Evolutionary conservation across 2,888 invertebrate species (phyloP).

Genomic region (Tachina fera): DNA sequence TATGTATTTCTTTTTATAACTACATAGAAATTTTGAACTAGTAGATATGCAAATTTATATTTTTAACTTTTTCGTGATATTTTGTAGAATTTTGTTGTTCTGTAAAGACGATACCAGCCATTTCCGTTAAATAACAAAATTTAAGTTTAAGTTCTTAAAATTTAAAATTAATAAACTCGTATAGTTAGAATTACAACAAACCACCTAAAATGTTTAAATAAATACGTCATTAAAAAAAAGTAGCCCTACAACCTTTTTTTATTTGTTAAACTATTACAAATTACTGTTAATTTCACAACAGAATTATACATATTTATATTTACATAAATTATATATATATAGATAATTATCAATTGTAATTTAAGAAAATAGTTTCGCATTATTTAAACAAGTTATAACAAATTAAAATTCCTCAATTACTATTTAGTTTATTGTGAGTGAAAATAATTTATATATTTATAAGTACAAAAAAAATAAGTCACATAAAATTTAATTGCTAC

Average conservation of each 20-base stretch:
- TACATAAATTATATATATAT: not conserved
- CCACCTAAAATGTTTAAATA: conserved; percentile 54
- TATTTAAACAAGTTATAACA: not conserved
- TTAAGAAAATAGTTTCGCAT: conserved; percentile 15
- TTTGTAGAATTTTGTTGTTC: conserved; percentile 28
- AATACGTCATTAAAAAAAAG: conserved; percentile 21
- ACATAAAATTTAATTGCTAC: not conserved
- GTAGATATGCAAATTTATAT: conserved; percentile 29
- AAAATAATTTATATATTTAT: too few species aligned
- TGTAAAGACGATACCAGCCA: conserved; percentile 68
- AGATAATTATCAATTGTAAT: conserved; percentile 46
- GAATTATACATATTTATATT: conserved; percentile 49
- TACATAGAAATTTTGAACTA: not conserved
- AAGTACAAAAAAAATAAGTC: too few species aligned
- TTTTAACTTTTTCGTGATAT: conserved; percentile 19
- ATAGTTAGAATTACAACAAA: conserved; percentile 45
- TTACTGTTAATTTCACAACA: conserved; percentile 29
- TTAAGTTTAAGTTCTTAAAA: conserved; percentile 29
- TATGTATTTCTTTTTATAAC: not conserved
- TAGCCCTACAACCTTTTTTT: conserved; percentile 46
- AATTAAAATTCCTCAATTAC: too few species aligned
- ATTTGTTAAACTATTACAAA: conserved; percentile 34
- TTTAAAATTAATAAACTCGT: conserved; percentile 7
- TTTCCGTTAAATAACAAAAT: conserved; percentile 27
- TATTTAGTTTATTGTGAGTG: not conserved